Conservation (phyloP, 2,888 invertebrate species). For the Acholoe squamosa region DNA sequence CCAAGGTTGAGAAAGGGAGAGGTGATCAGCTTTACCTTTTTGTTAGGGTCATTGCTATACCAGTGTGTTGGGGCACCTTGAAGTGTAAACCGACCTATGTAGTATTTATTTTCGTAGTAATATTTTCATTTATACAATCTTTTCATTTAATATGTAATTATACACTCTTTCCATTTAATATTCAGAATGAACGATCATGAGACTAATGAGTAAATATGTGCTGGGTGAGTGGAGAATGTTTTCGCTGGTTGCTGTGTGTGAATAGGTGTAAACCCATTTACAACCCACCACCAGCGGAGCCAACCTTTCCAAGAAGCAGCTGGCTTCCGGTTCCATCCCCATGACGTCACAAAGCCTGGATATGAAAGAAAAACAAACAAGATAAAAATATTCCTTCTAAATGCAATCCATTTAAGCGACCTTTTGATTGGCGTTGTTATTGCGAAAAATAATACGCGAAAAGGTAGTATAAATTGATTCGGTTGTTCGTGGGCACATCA, state of each 20-base stretch:
- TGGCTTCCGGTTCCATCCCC: neutral
- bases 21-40: too few relatives aligned
- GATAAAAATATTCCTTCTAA: neutral
- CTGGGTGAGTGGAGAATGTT: neutral
- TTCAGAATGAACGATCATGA: too few relatives aligned
- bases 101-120: too few relatives aligned
- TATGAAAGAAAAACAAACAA: neutral
- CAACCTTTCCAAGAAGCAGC: neutral
- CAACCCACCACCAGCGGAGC: neutral
- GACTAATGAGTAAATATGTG: too few relatives aligned
- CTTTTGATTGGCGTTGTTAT: neutral
- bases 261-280: neutral
- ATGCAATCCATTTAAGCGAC: constrained; percentile 27
- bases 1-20: too few relatives aligned
- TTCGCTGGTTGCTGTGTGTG: neutral
- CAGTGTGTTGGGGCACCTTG: too few relatives aligned
- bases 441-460: constrained; percentile 36
- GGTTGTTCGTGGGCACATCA: neutral
- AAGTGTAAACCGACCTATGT: too few relatives aligned
- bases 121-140: too few relatives aligned
- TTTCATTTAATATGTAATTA: too few relatives aligned
- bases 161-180: too few relatives aligned
- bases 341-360: constrained; percentile 27
- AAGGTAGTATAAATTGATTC: constrained; percentile 32
- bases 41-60: too few relatives aligned